Percentiles rank a stretch among this genome's conserved stretches.
Evolutionary conservation across 2,888 invertebrate species (phyloP).

Genomic region (Eupeodes luniger): DNA sequence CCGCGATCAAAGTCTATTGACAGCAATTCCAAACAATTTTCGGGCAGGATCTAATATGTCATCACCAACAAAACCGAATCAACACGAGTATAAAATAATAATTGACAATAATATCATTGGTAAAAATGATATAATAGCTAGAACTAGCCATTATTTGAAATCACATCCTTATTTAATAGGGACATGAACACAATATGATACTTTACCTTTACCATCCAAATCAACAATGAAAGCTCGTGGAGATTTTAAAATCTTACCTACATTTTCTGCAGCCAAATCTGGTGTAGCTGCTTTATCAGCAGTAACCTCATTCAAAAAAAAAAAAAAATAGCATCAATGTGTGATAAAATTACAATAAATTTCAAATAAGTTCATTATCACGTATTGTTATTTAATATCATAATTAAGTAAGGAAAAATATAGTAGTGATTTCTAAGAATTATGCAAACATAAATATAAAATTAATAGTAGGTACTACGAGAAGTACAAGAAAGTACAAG

Average conservation of each 20-base stretch:
- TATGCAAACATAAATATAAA: not conserved
- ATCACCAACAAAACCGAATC: constrained; percentile 75
- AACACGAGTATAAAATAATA: constrained; percentile 54
- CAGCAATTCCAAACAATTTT: constrained; percentile 84
- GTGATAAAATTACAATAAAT: constrained; percentile 83
- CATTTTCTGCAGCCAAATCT: constrained; percentile 82
- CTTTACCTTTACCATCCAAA: constrained; percentile 79
- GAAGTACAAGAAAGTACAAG: too few relatives aligned
- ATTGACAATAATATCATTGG: constrained; percentile 68
- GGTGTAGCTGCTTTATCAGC: constrained; percentile 79
- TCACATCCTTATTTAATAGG: constrained; percentile 86
- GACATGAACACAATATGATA: constrained; percentile 83
- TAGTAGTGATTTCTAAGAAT: constrained; percentile 2
- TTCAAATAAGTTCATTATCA: not conserved
- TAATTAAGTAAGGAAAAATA: constrained; percentile 6
- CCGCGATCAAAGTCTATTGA: constrained; percentile 84
- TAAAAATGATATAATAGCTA: constrained; percentile 68
- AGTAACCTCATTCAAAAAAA: constrained; percentile 85
- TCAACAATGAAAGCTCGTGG: constrained; percentile 78
- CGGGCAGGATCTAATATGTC: constrained; percentile 84
- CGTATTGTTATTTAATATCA: not conserved
- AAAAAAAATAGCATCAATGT: constrained; percentile 85
- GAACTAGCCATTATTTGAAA: constrained; percentile 86
- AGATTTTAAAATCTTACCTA: constrained; percentile 84
- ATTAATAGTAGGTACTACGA: not conserved